Conservation (phyloP, 2,113 vertebrate genomes). For the Tragelaphus strepsiceros region DNA sequence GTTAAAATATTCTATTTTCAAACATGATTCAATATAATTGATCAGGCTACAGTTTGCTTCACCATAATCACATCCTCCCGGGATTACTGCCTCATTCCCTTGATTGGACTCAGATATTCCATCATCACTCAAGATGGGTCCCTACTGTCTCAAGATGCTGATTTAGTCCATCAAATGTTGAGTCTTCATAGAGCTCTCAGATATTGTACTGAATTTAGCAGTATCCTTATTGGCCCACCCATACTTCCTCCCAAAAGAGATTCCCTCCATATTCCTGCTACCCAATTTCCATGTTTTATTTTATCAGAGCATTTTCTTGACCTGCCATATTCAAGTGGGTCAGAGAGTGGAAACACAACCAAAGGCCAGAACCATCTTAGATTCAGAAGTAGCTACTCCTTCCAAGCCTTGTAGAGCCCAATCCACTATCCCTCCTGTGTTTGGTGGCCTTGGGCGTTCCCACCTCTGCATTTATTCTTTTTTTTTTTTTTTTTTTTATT, state of each 20-base stretch:
- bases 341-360: neutral
- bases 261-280: neutral
- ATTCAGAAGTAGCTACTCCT: neutral
- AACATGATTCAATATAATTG: neutral
- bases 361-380: neutral
- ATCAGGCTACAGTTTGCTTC: neutral
- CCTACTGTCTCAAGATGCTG: neutral
- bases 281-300: neutral
- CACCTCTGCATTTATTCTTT: neutral
- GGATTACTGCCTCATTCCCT: neutral
- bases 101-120: neutral
- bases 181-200: neutral
- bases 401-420: neutral
- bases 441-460: neutral
- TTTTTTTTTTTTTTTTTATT: neutral
- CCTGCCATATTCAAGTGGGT: neutral
- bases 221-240: neutral
- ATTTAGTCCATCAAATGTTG: neutral
- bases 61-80: neutral
- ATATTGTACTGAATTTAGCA: neutral
- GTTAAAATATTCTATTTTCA: constrained; percentile 24
- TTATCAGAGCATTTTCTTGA: neutral
- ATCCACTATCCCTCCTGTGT: neutral
- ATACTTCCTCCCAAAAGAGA: neutral
- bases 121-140: neutral